A percentile compares a stretch with the other conserved stretches of the same genome.
Evolutionary conservation across 2,888 invertebrate genomes (phyloP).

Genomic region (Drepana falcataria): DNA sequence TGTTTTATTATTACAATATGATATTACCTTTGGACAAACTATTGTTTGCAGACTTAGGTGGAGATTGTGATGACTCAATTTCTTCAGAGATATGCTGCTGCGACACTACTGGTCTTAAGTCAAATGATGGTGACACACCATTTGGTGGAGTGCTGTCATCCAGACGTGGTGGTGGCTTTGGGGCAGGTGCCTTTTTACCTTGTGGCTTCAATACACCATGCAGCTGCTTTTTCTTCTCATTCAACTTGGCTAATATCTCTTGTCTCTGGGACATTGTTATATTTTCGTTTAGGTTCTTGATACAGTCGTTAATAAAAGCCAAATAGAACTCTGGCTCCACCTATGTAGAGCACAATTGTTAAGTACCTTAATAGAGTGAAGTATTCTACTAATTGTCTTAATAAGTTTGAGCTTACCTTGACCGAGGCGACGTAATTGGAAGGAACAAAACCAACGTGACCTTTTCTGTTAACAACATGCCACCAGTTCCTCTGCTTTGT

Average conservation of each 20-base stretch:
- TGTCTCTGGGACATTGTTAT: slow-evolving; percentile 73
- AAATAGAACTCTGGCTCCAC: slow-evolving; percentile 85
- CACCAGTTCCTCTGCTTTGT: slow-evolving; percentile 92
- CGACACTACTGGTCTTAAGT: slow-evolving; percentile 66
- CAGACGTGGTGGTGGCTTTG: slow-evolving; percentile 63
- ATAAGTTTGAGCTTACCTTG: slow-evolving; percentile 75
- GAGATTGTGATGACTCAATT: slow-evolving; percentile 46
- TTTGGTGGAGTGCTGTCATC: slow-evolving; percentile 68
- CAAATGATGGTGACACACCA: slow-evolving; percentile 70
- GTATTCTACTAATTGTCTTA: slow-evolving; percentile 18
- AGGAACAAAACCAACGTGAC: slow-evolving; percentile 91
- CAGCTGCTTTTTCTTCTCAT: slow-evolving; percentile 82
- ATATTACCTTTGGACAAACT: slow-evolving; percentile 41
- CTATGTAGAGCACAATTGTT: slow-evolving; percentile 42
- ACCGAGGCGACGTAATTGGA: slow-evolving; percentile 90
- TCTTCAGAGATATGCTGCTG: slow-evolving; percentile 68
- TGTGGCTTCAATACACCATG: slow-evolving; percentile 58
- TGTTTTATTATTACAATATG: slow-evolving; percentile 3
- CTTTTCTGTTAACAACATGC: slow-evolving; percentile 90
- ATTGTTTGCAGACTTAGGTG: slow-evolving; percentile 42
- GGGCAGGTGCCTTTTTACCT: slow-evolving; percentile 59
- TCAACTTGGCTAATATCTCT: slow-evolving; percentile 80
- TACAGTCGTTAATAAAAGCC: slow-evolving; percentile 84
- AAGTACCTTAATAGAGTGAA: slow-evolving; percentile 10
- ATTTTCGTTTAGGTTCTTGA: slow-evolving; percentile 76